Conservation (phyloP, 2,113 vertebrate species). For the Corapipo altera region DNA sequence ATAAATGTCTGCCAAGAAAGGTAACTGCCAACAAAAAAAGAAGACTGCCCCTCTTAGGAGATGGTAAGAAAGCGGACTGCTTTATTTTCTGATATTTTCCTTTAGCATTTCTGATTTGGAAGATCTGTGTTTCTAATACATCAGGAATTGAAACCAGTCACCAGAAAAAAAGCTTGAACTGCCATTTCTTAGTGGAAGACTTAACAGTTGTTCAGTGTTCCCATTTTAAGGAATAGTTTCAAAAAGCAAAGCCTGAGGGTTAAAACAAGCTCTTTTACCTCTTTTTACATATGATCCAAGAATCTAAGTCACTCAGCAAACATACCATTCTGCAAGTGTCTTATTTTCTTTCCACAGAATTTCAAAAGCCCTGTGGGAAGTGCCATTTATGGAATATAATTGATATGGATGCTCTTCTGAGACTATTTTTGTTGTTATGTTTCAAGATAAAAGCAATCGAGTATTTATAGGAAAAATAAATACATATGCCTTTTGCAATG, state of each 20-base stretch:
- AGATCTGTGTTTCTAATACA: background rate
- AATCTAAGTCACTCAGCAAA: background rate
- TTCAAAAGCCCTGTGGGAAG: background rate
- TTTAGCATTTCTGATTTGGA: background rate
- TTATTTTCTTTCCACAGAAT: constrained; percentile 3
- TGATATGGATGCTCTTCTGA: background rate
- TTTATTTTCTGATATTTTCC: background rate
- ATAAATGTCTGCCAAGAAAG: background rate
- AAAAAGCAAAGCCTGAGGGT: background rate
- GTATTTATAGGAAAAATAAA: constrained; percentile 30
- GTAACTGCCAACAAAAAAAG: background rate
- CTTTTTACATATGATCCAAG: background rate
- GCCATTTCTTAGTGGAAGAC: background rate
- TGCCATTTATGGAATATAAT: background rate
- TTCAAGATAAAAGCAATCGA: constrained; percentile 13
- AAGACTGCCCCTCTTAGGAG: background rate
- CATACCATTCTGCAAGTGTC: background rate
- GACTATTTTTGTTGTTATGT: background rate
- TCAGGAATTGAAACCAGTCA: background rate
- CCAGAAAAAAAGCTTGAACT: background rate
- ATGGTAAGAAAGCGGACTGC: background rate
- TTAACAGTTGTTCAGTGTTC: background rate
- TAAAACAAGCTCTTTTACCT: background rate
- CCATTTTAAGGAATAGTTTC: background rate
- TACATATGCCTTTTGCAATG: background rate